phyloP scores from a whole-genome alignment of 1,140 invertebrate species.

The Chlorops oryzae region DNA sequence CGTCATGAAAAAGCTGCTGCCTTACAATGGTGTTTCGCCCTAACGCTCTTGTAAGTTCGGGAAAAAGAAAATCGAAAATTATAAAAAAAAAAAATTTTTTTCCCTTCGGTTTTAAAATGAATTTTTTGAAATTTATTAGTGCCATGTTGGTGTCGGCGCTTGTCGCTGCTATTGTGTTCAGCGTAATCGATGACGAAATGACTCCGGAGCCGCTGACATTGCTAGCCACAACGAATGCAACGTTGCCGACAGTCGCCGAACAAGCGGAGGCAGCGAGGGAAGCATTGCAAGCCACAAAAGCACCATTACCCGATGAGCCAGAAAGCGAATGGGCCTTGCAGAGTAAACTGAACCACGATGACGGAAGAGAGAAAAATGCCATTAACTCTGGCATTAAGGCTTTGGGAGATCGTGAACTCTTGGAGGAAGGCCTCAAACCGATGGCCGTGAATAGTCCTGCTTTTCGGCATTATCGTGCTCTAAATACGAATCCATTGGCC shows the following conservation, averaged over 20 bases:
- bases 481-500: conserved; percentile 55
- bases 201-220: neutral
- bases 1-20: conserved; percentile 55
- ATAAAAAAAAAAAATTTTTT: neutral
- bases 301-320: conserved; percentile 31
- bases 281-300: conserved; percentile 14
- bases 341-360: conserved; percentile 9
- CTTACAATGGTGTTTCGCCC: conserved; percentile 66
- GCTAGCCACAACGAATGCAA: neutral
- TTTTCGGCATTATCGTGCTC: conserved; percentile 61
- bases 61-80: conserved; percentile 4
- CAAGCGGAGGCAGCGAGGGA: neutral
- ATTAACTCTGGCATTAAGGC: conserved; percentile 53
- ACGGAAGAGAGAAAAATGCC: conserved; percentile 22
- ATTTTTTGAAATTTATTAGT: conserved; percentile 16
- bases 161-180: conserved; percentile 24
- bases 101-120: conserved; percentile 22
- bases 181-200: conserved; percentile 11
- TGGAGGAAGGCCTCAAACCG: conserved; percentile 51
- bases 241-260: neutral
- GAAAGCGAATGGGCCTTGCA: conserved; percentile 31
- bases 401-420: conserved; percentile 50
- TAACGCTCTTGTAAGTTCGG: conserved; percentile 57
- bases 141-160: conserved; percentile 35
- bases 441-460: conserved; percentile 57